These are phyloP conservation scores for Baryphthengus martii DNA, from an alignment of 2,113 vertebrate species.

Conservation along the genomic window DNA sequence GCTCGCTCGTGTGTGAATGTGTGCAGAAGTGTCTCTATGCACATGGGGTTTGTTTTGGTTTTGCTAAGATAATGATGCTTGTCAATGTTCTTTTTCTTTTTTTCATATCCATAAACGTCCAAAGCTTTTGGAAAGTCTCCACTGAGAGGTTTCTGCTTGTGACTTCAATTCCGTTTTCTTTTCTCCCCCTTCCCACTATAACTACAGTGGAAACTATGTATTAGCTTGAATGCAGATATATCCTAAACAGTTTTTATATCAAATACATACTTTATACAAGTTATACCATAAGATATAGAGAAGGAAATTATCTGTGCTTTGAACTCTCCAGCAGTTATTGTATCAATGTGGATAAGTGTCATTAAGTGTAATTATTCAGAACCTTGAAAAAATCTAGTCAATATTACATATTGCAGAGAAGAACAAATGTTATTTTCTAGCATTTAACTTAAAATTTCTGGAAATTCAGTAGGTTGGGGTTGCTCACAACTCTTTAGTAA, in stretches of 20 bases:
- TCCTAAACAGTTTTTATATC: background rate
- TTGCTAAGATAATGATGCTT: constrained; percentile 5
- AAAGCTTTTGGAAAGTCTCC: background rate
- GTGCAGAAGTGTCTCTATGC: too few species aligned
- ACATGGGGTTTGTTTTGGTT: background rate
- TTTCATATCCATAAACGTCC: background rate
- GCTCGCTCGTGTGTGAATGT: background rate
- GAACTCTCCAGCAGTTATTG: constrained; percentile 14
- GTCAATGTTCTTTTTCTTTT: background rate
- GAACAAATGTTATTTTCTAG: background rate
- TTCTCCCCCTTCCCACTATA: background rate
- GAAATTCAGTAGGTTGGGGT: background rate
- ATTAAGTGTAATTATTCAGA: background rate
- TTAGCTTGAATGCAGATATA: background rate
- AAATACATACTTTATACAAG: background rate
- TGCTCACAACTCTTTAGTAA: background rate
- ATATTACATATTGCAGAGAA: constrained; percentile 28
- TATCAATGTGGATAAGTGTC: background rate
- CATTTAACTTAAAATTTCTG: constrained; percentile 19
- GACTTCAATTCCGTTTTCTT: background rate
- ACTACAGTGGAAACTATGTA: background rate
- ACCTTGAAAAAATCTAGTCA: constrained; percentile 48
- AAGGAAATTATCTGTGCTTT: background rate
- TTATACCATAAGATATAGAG: background rate
- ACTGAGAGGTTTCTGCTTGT: background rate